Conservation (phyloP, 2,113 vertebrate species). For the Amblyornis subalaris region DNA sequence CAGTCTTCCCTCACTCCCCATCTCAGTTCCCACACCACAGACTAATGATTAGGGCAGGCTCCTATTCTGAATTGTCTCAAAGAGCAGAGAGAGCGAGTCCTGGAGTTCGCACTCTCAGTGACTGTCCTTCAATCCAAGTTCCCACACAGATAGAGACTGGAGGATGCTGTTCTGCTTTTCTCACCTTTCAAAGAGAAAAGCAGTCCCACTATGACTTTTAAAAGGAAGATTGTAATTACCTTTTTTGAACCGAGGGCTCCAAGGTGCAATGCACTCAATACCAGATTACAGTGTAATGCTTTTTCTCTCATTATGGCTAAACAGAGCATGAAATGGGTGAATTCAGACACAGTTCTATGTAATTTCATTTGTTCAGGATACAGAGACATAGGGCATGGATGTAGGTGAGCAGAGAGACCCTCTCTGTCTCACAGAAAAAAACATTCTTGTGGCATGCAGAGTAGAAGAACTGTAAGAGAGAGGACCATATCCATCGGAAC, state of each 20-base stretch:
- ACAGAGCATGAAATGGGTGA: not conserved
- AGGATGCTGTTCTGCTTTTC: not conserved
- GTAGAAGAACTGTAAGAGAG: not conserved
- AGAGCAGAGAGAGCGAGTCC: not conserved
- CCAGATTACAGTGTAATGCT: not conserved
- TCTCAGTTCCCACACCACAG: not conserved
- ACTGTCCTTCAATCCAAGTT: not conserved
- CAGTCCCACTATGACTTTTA: not conserved
- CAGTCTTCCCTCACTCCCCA: not conserved
- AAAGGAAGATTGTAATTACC: not conserved
- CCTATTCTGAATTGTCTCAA: not conserved
- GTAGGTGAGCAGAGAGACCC: not conserved
- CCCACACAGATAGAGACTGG: not conserved
- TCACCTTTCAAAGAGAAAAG: not conserved
- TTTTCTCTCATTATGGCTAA: constrained; percentile 3
- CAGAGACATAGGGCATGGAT: not conserved
- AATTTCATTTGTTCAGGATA: not conserved
- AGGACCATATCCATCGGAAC: not conserved
- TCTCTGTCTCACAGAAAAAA: not conserved
- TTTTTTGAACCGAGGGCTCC: not conserved
- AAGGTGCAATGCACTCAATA: not conserved
- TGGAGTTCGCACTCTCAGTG: not conserved
- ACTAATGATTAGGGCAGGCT: not conserved
- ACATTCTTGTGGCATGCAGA: not conserved
- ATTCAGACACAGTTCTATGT: not conserved